Evolutionary conservation across 2,888 invertebrate species (phyloP), one percentile per base, ranked within the genome.

Genomic region (Leptopilina syphax): DNA sequence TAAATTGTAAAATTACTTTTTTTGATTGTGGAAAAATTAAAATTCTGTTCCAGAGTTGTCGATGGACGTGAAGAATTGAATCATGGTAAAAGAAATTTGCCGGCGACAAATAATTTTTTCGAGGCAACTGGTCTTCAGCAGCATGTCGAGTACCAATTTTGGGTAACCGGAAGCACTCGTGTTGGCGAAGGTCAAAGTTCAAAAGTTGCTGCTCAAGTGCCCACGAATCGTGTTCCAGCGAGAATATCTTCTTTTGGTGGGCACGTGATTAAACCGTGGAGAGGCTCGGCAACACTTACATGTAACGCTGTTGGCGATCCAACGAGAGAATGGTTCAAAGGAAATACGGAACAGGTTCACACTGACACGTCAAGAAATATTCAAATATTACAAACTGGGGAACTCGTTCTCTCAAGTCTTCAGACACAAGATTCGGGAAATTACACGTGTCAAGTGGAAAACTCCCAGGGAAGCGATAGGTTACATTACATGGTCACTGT

Each of bases 101-200:
- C 95, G 3, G 94, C 94, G 1, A 94, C 94, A 83, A 94, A 95
- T 85, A 94, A 94, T 2, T 94, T 93, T 80, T 95, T 94, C 86
- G 95, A 96, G 89, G 94, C 95, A 2, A 95, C 95, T 86, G 94
- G 94, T 67, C 92, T 96, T 47, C 95, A 95, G 88, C 94, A 94
- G 9, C 95, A 95, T 83, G 94, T 95, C 78, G 95, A 96, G 87
- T 96, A 96, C 89, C 95, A 96, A 88, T 96, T 96, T 90, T 96
- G 96, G 95, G 95, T 96, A 34, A 95, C 96, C 0, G 96, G 96
- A 1, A 95, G 95, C 5, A 96, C 96, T 0, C 93, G 95, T 54
- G 95, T 96, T 65, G 96, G 96, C 0, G 96, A 96, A 90, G 96
- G 96, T 0, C 95, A 95, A 87, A 95, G 95, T 89, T 95, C 95